These are phyloP conservation scores for Poecile montanus DNA, from an alignment of 2,797 vertebrate genomes.

Conservation along the genomic window DNA sequence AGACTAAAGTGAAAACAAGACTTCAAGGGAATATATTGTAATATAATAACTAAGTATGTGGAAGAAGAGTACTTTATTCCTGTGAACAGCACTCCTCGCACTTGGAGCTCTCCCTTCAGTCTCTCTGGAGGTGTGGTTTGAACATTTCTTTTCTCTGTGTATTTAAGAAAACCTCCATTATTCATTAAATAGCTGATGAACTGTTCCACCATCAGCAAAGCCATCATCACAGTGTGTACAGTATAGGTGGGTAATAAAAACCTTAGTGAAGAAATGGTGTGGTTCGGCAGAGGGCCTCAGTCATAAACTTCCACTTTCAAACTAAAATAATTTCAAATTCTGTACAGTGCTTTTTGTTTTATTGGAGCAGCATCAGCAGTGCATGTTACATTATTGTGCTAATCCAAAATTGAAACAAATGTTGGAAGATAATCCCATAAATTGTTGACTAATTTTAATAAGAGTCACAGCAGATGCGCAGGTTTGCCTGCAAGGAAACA, in stretches of 20 bases:
- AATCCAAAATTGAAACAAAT: background rate
- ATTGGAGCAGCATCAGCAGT: background rate
- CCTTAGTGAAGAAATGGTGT: background rate
- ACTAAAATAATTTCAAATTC: background rate
- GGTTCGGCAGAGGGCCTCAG: background rate
- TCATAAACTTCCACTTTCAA: background rate
- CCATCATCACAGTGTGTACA: background rate
- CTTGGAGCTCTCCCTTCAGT: background rate
- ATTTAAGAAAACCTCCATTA: background rate
- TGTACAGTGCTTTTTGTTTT: background rate
- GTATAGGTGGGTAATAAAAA: background rate
- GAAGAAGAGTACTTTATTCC: background rate
- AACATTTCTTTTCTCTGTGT: background rate
- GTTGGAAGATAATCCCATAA: constrained; percentile 9
- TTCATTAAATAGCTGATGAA: background rate
- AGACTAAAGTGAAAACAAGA: background rate
- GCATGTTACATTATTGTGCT: background rate
- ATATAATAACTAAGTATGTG: background rate
- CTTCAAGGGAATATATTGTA: background rate
- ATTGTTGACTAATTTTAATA: background rate
- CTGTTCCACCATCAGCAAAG: background rate
- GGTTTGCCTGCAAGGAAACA: background rate
- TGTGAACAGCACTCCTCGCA: background rate
- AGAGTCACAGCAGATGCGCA: background rate
- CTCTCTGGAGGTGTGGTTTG: background rate